These are phyloP conservation scores for Phyllotreta striolata DNA, from an alignment of 2,888 invertebrate species.

Conservation along the genomic window DNA sequence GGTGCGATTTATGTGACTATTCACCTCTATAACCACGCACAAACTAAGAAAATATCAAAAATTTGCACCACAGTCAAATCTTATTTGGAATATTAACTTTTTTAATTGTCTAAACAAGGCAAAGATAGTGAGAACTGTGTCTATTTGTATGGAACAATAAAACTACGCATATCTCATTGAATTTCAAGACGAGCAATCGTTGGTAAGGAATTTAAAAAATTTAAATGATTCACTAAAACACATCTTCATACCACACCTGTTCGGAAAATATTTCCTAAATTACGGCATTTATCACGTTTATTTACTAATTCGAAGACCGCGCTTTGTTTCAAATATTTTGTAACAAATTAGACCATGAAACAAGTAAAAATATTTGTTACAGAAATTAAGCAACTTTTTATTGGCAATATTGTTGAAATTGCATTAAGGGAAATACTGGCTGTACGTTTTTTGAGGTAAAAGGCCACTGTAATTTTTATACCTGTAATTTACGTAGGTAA, in stretches of 20 bases:
- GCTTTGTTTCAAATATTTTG: too few species aligned
- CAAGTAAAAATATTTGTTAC: too few species aligned
- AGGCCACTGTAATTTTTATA: too few species aligned
- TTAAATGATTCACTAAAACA: slow-evolving; percentile 15
- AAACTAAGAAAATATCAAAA: background rate
- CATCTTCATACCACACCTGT: slow-evolving; percentile 20
- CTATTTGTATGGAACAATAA: slow-evolving; percentile 15
- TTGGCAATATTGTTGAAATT: too few species aligned
- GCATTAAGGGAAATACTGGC: too few species aligned
- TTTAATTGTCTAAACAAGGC: slow-evolving; percentile 1
- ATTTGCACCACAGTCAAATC: too few species aligned
- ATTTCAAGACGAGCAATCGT: slow-evolving; percentile 16
- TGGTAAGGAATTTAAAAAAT: slow-evolving; percentile 10
- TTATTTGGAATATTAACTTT: background rate
- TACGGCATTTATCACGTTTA: too few species aligned
- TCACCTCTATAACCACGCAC: slow-evolving; percentile 7
- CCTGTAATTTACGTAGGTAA: too few species aligned
- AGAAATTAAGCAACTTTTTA: too few species aligned
- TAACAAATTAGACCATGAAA: too few species aligned
- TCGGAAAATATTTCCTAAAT: background rate
- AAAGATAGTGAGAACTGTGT: slow-evolving; percentile 15
- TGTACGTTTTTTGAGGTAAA: too few species aligned
- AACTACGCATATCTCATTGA: slow-evolving; percentile 18
- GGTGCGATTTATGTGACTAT: slow-evolving; percentile 15
- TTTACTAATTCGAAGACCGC: too few species aligned